Conservation (phyloP, 2,888 invertebrate genomes). For the Cabera pusaria region DNA sequence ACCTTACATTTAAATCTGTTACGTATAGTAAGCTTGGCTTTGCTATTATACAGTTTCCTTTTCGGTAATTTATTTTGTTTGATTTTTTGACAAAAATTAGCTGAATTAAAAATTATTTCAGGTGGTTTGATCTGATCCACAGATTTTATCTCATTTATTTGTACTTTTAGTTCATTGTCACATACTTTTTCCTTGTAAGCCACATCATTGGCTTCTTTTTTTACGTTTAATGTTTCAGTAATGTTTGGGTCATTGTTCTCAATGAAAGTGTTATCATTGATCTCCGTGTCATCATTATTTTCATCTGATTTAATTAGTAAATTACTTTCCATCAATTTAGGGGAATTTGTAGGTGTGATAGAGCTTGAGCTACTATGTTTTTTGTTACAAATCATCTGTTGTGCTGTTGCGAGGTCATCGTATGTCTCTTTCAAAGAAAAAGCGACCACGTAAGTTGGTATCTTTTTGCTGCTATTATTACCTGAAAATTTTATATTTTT, state of each 20-base stretch:
- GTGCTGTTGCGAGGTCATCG: conserved; percentile 37
- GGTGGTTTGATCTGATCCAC: conserved; percentile 9
- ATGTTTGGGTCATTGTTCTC: background rate
- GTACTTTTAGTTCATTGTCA: background rate
- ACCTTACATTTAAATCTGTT: conserved; percentile 33
- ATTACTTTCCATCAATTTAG: conserved; percentile 34
- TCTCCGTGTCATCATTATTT: conserved; percentile 22
- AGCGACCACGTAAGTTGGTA: conserved; percentile 43
- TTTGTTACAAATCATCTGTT: conserved; percentile 39
- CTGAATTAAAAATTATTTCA: conserved; percentile 34
- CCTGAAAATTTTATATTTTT: conserved; percentile 25
- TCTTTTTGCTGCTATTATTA: conserved; percentile 31
- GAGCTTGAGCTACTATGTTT: conserved; percentile 34
- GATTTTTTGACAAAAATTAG: conserved; percentile 26
- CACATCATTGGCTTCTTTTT: background rate
- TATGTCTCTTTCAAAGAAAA: conserved; percentile 45
- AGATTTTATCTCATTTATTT: no score
- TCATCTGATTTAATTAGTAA: conserved; percentile 22
- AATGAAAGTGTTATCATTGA: conserved; percentile 12
- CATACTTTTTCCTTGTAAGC: conserved; percentile 3
- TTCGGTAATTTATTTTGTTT: conserved; percentile 28
- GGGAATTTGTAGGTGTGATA: conserved; percentile 33
- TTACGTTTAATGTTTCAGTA: background rate
- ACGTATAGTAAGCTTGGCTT: conserved; percentile 45
- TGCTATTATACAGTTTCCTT: conserved; percentile 41